phyloP scores from a whole-genome alignment of 2,113 vertebrate genomes.

The Stigmatopora nigra region DNA sequence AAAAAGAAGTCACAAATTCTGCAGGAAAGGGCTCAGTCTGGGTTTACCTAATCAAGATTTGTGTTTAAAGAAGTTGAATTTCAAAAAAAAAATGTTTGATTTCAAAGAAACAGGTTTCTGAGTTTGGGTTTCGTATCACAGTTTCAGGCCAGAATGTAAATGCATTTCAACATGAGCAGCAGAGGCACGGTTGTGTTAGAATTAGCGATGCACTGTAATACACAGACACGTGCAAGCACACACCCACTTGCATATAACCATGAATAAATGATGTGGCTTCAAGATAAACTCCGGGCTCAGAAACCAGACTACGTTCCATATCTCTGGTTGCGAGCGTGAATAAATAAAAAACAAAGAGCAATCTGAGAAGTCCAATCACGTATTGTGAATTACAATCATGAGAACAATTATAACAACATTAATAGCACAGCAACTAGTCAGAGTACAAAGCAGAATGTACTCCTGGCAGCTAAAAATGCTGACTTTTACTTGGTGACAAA shows the following conservation, averaged over 20 bases:
- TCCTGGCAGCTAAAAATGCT: too few species aligned
- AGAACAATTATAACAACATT: not conserved
- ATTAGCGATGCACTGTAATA: not conserved
- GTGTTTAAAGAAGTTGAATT: too few species aligned
- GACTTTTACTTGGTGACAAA: too few species aligned
- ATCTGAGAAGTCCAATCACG: not conserved
- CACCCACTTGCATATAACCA: slow-evolving; percentile 4
- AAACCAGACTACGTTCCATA: slow-evolving; percentile 4
- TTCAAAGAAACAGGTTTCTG: not conserved
- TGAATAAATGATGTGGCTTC: slow-evolving; percentile 41
- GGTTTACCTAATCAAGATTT: too few species aligned
- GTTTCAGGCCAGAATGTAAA: not conserved
- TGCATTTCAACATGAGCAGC: not conserved
- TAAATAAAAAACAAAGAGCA: slow-evolving; percentile 34
- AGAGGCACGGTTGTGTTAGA: not conserved
- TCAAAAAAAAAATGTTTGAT: not conserved
- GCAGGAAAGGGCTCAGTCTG: too few species aligned
- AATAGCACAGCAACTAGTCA: not conserved
- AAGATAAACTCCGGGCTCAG: slow-evolving; percentile 31
- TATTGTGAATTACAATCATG: not conserved
- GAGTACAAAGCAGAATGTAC: too few species aligned
- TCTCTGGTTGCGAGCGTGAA: slow-evolving; percentile 1
- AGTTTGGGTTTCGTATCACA: not conserved
- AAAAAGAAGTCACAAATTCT: too few species aligned
- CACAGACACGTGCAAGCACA: not conserved